A percentile compares a stretch with the other conserved stretches of the same genome.
Evolutionary conservation across 2,888 invertebrate genomes (phyloP).

Genomic region (Leptura quadrifasciata): DNA sequence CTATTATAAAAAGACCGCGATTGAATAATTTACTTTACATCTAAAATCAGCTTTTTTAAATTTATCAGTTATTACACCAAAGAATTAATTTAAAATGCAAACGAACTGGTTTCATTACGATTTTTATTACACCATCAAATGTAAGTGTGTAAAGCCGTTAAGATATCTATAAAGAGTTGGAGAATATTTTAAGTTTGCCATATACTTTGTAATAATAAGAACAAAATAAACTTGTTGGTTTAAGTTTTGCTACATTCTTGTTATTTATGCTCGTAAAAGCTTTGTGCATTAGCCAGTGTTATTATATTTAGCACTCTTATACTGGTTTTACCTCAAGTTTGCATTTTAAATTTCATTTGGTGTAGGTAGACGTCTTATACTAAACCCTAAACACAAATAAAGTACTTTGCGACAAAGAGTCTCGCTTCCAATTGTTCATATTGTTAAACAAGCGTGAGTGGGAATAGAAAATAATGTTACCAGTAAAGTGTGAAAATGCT

Average conservation of each 20-base stretch:
- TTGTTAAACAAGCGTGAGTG: too few relatives aligned
- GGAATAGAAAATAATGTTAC: too few relatives aligned
- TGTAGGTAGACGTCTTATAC: too few relatives aligned
- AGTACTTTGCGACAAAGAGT: too few relatives aligned
- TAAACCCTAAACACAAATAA: too few relatives aligned
- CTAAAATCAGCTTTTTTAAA: background rate
- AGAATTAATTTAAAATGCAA: conserved; percentile 20
- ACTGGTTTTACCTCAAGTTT: background rate
- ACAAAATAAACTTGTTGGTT: background rate
- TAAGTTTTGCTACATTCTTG: conserved; percentile 1
- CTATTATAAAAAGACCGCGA: too few relatives aligned
- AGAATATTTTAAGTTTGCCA: background rate
- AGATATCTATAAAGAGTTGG: conserved; percentile 8
- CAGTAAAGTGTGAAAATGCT: too few relatives aligned
- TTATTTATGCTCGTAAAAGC: background rate
- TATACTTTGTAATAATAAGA: background rate
- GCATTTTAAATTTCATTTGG: too few relatives aligned
- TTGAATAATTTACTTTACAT: background rate
- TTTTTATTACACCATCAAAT: conserved; percentile 20
- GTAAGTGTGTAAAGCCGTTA: conserved; percentile 22
- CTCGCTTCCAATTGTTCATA: too few relatives aligned
- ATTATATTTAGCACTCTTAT: background rate
- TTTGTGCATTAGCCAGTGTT: background rate
- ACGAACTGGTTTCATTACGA: background rate
- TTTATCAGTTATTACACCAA: background rate